Evolutionary conservation across 2,113 vertebrate genomes (phyloP), one percentile per base, ranked within the genome.

Genomic region (Calidris pugnax): DNA sequence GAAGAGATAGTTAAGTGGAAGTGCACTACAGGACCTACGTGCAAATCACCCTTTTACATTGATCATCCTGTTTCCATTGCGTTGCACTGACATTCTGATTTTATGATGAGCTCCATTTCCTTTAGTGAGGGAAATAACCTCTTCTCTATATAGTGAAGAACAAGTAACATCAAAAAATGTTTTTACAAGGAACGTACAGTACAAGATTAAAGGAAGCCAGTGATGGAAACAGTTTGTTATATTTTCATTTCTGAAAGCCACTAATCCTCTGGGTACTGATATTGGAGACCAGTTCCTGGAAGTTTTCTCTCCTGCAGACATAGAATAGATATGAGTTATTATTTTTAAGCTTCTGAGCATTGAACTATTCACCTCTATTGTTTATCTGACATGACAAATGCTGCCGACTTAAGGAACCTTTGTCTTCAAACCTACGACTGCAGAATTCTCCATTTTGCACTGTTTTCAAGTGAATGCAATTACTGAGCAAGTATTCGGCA

Each of bases 361-460:
- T 97, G 96, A 95, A 96, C 96, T 97, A 64, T 97, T 97, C 95
- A 96, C 96, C 95, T 96, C 94, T 95, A 94, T 95, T 96, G 94
- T 96, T 97, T 96, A 94, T 96, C 87, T 95, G 96, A 97, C 97
- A 94, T 97, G 95, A 97, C 95, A 95, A 97, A 97, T 96, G 95
- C 89, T 94, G 94, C 94, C 12, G 14, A 87, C 87, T 95, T 85
- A 63, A 77, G 77, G 81, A 97, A 95, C 92, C 94, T 97, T 97
- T 97, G 95, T 97, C 92, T 96, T 68, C 91, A 85, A 94, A 87
- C 69, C 62, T 87, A 41, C 62, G 72, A 89, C 95, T 95, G 81
- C 84, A 91, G 94, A 78, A 82, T 95, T 95, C 96, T 94, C 91
- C 86, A 72, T 95, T 95, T 95, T 92, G 80, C 92, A 66, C 89